A percentile compares a stretch with the other conserved stretches of the same genome.
phyloP scores from a whole-genome alignment of 2,113 vertebrate genomes.

The Spea multiplicata region DNA sequence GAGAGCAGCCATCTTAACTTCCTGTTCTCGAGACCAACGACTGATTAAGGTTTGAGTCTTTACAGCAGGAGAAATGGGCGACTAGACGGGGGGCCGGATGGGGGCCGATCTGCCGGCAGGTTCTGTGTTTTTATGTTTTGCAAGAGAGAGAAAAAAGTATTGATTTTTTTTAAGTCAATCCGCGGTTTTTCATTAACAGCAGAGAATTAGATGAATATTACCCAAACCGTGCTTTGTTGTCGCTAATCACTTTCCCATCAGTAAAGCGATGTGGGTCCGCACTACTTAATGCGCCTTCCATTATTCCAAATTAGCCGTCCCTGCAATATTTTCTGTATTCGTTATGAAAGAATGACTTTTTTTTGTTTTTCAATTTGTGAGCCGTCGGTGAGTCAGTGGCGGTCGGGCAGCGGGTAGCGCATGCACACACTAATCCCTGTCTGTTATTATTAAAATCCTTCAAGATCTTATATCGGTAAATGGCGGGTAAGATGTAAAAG shows the following conservation, averaged over 20 bases:
- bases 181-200: background rate
- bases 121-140: background rate
- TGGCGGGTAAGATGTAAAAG: background rate
- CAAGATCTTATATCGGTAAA: background rate
- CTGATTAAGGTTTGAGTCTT: too few relatives aligned
- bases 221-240: background rate
- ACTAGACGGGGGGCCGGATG: too few relatives aligned
- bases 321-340: slow-evolving; percentile 17
- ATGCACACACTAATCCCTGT: background rate
- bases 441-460: background rate
- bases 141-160: background rate
- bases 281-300: slow-evolving; percentile 3
- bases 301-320: slow-evolving; percentile 29
- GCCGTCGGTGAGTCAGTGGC: slow-evolving; percentile 11
- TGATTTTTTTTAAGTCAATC: background rate
- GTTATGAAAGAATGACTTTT: slow-evolving; percentile 31
- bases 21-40: too few relatives aligned
- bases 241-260: background rate
- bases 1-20: too few relatives aligned
- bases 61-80: too few relatives aligned
- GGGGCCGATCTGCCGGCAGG: too few relatives aligned
- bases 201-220: background rate
- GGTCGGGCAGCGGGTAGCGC: background rate
- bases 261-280: background rate
- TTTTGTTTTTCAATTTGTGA: slow-evolving; percentile 10